Conservation (phyloP, 2,888 invertebrate species). For the Sclerodermus sp. region DNA sequence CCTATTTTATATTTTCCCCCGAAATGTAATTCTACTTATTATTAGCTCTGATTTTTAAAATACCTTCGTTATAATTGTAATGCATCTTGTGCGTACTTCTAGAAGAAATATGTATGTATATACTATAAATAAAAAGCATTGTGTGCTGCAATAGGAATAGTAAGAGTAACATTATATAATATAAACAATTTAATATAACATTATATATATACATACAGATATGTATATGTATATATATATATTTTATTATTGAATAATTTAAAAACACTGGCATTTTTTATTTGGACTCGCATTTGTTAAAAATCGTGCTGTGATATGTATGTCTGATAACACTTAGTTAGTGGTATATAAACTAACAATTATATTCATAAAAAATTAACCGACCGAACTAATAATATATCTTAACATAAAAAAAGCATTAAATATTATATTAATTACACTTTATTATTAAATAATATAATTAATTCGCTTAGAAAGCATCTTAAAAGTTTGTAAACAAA, state of each 20-base stretch:
- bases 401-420: constrained; percentile 25
- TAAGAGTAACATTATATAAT: constrained; percentile 31
- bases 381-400: constrained; percentile 23
- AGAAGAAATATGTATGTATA: not conserved
- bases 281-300: constrained; percentile 43
- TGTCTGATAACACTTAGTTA: constrained; percentile 30
- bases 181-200: constrained; percentile 44
- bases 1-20: too few relatives aligned
- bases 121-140: not conserved
- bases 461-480: constrained; percentile 27
- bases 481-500: constrained; percentile 25
- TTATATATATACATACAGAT: constrained; percentile 32
- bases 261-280: constrained; percentile 38
- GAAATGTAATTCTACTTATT: too few relatives aligned
- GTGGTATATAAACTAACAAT: constrained; percentile 26
- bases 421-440: constrained; percentile 25
- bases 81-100: too few relatives aligned
- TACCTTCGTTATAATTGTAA: too few relatives aligned
- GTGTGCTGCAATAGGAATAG: not conserved
- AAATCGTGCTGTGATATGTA: constrained; percentile 53
- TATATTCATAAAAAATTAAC: constrained; percentile 16
- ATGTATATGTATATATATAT: too few relatives aligned
- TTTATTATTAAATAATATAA: constrained; percentile 30
- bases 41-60: too few relatives aligned
- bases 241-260: constrained; percentile 46